Conservation (phyloP, 2,797 vertebrate genomes). For the Pyrocephalus nanus region DNA sequence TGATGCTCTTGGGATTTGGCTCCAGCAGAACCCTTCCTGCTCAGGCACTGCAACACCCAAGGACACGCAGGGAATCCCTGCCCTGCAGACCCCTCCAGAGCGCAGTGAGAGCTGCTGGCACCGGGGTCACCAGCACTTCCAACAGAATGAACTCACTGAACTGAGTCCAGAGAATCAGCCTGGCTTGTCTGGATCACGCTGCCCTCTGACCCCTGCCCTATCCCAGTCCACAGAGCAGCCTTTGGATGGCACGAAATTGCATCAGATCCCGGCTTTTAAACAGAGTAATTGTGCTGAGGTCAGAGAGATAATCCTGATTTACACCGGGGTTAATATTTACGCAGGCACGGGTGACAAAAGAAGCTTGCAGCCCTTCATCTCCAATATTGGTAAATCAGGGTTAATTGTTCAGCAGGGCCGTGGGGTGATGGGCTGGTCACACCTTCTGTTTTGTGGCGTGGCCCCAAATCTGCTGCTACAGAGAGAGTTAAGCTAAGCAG, state of each 20-base stretch:
- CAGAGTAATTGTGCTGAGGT: background rate
- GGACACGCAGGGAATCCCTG: too few species aligned
- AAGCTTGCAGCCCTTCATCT: background rate
- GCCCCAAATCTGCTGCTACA: background rate
- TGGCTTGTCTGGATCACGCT: rapidly evolving
- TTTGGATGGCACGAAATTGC: background rate
- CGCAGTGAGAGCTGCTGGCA: too few species aligned
- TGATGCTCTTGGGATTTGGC: background rate
- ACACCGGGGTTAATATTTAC: background rate
- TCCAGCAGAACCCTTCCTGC: background rate
- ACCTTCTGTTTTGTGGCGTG: background rate
- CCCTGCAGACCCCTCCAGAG: rapidly evolving
- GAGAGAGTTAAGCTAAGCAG: background rate
- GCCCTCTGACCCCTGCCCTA: background rate
- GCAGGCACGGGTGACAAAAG: background rate
- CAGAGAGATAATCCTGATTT: slow-evolving; percentile 7
- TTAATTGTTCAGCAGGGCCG: background rate
- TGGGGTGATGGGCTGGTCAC: background rate
- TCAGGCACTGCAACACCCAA: background rate
- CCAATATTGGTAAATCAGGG: background rate
- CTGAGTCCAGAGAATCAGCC: background rate
- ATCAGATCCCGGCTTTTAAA: rapidly evolving
- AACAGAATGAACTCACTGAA: rapidly evolving
- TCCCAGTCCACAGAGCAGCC: rapidly evolving
- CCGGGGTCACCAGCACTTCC: background rate